Evolutionary conservation across 2,113 vertebrate species (phyloP).

Genomic region (Pleuronectes platessa): DNA sequence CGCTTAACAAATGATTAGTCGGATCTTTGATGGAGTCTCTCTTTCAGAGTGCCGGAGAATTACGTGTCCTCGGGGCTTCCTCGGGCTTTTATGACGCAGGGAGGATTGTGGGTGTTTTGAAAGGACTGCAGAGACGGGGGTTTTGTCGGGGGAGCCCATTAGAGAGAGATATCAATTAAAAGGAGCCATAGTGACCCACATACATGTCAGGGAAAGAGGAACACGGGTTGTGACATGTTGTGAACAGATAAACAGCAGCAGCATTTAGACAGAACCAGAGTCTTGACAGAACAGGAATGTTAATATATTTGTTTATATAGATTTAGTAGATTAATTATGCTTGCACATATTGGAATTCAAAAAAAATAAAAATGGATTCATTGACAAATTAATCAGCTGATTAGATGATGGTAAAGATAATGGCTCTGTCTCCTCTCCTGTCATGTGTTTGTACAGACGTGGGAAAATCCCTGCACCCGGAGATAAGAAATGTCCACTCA

Average conservation of each 20-base stretch:
- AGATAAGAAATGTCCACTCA: too few relatives aligned
- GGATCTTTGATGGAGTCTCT: conserved; percentile 52
- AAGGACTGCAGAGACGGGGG: conserved; percentile 56
- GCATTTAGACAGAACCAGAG: background rate
- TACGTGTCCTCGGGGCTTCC: conserved; percentile 60
- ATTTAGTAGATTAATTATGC: too few relatives aligned
- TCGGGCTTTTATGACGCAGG: conserved; percentile 59
- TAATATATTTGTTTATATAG: too few relatives aligned
- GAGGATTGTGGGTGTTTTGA: conserved; percentile 67
- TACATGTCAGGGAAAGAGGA: conserved; percentile 18
- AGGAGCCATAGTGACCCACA: conserved; percentile 30
- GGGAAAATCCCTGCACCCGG: background rate
- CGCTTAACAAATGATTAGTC: conserved; percentile 64
- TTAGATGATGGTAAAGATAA: too few relatives aligned
- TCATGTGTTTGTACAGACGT: background rate
- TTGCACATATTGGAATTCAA: too few relatives aligned
- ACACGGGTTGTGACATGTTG: background rate
- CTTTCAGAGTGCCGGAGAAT: conserved; percentile 39
- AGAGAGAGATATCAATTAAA: conserved; percentile 25
- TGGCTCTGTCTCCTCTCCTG: too few relatives aligned
- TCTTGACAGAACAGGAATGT: background rate
- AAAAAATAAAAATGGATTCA: too few relatives aligned
- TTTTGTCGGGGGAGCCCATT: conserved; percentile 41
- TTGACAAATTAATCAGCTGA: background rate
- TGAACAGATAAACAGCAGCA: background rate